These are phyloP conservation scores for Netelia melanura DNA, from an alignment of 2,888 invertebrate species.

Conservation along the genomic window DNA sequence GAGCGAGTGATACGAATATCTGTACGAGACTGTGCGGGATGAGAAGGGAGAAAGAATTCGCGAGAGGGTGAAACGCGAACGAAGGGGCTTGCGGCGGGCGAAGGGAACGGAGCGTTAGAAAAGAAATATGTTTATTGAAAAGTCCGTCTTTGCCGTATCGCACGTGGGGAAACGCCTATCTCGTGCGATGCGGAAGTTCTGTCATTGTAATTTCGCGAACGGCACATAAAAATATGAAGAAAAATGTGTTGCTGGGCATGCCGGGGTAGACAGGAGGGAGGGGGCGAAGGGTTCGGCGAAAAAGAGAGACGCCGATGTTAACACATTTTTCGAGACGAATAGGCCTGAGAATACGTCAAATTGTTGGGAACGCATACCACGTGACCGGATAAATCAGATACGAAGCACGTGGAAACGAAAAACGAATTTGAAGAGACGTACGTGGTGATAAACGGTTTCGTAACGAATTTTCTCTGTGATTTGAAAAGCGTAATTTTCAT, in stretches of 20 bases:
- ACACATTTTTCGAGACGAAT: background rate
- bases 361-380: background rate
- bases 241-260: slow-evolving; percentile 19
- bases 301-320: background rate
- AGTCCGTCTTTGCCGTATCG: slow-evolving; percentile 1
- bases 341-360: background rate
- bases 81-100: slow-evolving; percentile 13
- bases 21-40: background rate
- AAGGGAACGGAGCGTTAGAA: background rate
- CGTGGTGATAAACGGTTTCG: background rate
- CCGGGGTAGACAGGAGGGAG: background rate
- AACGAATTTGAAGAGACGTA: background rate
- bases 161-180: background rate
- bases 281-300: background rate
- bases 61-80: slow-evolving; percentile 39
- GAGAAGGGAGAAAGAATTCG: slow-evolving; percentile 7
- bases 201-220: slow-evolving; percentile 22
- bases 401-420: background rate
- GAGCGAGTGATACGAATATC: slow-evolving; percentile 6
- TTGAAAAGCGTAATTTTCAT: background rate
- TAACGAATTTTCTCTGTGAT: background rate
- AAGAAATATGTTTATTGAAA: slow-evolving; percentile 48
- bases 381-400: background rate
- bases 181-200: slow-evolving; percentile 1
- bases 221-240: slow-evolving; percentile 2